Evolutionary conservation across 1,140 invertebrate species (phyloP).

Genomic region (Zaprionus vittiger): DNA sequence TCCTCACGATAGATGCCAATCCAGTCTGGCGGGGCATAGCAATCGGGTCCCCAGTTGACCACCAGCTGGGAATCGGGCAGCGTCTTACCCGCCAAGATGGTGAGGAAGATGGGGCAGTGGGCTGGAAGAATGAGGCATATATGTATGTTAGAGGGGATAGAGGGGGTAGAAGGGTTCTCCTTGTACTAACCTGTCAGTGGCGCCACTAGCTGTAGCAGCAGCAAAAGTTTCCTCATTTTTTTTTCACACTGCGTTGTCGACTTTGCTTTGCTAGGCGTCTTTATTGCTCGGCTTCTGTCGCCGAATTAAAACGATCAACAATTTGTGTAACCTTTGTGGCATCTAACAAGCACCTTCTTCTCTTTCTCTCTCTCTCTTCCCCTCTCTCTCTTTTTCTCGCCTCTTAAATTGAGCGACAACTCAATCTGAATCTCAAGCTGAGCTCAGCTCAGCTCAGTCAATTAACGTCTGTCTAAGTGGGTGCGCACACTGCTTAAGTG

Average conservation of each 20-base stretch:
- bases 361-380: background rate
- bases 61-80: conserved; percentile 85
- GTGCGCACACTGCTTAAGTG: too few relatives aligned
- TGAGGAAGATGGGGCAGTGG: conserved; percentile 72
- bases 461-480: background rate
- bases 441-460: background rate
- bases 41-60: conserved; percentile 86
- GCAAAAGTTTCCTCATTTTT: conserved; percentile 30
- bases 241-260: background rate
- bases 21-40: conserved; percentile 76
- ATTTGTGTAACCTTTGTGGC: conserved; percentile 37
- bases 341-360: conserved; percentile 2
- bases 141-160: background rate
- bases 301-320: conserved; percentile 23
- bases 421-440: background rate
- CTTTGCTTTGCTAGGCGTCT: conserved; percentile 4
- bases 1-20: conserved; percentile 75
- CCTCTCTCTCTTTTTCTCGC: background rate
- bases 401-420: conserved; percentile 33
- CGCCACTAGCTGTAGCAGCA: conserved; percentile 20
- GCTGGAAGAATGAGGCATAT: conserved; percentile 17
- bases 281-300: conserved; percentile 27
- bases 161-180: background rate
- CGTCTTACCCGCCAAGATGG: conserved; percentile 70
- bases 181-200: conserved; percentile 26